Base-by-base conservation (phyloP, 2,888 invertebrate genomes). In the Margaritifera margaritifera region DNA sequence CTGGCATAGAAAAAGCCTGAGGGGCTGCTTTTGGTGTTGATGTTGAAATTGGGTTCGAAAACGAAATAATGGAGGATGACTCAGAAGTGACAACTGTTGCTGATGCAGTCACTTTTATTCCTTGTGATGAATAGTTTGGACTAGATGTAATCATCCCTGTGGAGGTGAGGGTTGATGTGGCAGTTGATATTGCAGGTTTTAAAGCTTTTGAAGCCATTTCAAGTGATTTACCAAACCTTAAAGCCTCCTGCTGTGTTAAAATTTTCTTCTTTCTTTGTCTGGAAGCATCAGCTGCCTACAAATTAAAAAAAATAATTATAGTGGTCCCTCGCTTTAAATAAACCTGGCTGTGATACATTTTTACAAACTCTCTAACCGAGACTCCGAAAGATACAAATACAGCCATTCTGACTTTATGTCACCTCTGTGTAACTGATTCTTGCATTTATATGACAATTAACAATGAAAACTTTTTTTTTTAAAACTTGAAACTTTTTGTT, bases 161-260 rank as follows among this genome's bases (percentile, higher is more conserved):
- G 51, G 67, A 51, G 27, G 60, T 51, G 42, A 65, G 57, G n/a
- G 66, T 42, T 53, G 69, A 63, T 31, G 66, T 67, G 65, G 72
- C 70, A 68, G 69, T 72, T 27, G 69, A 63, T 57, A 69, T 60
- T 24, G 82, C 73, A 2, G 42, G 42, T 67, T 80, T 81, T 57
- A 84, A 71, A 22, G 79, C 77, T 64, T 80, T 80, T 27, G 74
- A 72, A 20, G 87, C 86, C 42, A 86, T 70, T 69, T 87, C 88
- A 24, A 88, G 71, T 18, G 83, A 79, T 68, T 86, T 87, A 24
- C 86, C 84, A 74, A 87, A 87, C 61, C 83, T 78, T n/a, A 86
- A 68, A 18, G 84, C 74, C 63, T 86, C 87, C 52, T 83, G 82
- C 54, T 82, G 77, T 8, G 76, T 73, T 1, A 72, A 72, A 6